phyloP scores from a whole-genome alignment of 2,113 vertebrate genomes.

The Syrrhaptes paradoxus region DNA sequence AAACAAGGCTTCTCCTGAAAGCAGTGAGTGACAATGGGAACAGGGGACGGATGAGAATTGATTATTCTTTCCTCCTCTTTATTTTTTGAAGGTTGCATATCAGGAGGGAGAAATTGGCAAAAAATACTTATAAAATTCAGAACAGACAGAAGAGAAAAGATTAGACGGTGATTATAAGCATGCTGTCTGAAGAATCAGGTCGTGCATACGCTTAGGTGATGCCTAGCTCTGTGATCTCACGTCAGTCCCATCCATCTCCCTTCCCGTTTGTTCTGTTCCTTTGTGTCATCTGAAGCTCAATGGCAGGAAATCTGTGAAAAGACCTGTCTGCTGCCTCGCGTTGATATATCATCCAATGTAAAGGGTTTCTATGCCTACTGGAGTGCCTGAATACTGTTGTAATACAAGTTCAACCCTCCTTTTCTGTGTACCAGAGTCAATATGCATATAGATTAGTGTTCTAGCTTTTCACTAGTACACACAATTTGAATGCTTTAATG shows the following conservation, averaged over 20 bases:
- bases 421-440: background rate
- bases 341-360: background rate
- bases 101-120: background rate
- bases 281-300: background rate
- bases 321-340: background rate
- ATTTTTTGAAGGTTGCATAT: background rate
- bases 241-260: background rate
- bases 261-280: background rate
- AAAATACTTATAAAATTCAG: background rate
- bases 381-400: background rate
- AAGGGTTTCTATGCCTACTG: background rate
- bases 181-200: constrained; percentile 29
- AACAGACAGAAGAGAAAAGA: background rate
- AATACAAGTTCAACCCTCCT: background rate
- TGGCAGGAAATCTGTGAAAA: constrained; percentile 20
- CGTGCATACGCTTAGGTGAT: background rate
- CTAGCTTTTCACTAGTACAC: background rate
- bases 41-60: background rate
- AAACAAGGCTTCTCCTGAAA: background rate
- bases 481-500: background rate
- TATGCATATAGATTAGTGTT: background rate
- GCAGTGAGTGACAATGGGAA: background rate
- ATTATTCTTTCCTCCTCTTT: background rate
- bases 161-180: background rate
- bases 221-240: constrained; percentile 15